Percentiles rank a stretch among this genome's conserved stretches.
Conservation (phyloP, 2,888 invertebrate species). For the Spisula solida region DNA sequence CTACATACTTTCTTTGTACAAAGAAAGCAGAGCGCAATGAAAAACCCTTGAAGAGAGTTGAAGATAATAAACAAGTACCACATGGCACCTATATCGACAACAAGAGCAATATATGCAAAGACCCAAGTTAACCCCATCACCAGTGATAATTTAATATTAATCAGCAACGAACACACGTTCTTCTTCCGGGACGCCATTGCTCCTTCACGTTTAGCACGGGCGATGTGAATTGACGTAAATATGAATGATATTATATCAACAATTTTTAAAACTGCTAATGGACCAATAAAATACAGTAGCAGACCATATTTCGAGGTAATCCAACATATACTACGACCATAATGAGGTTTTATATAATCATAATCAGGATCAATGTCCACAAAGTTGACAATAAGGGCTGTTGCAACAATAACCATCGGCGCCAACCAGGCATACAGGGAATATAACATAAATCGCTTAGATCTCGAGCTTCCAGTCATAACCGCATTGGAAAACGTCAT, state of each 20-base stretch:
- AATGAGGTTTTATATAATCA: constrained; percentile 86
- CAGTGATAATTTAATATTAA: constrained; percentile 83
- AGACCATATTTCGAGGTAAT: constrained; percentile 89
- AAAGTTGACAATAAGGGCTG: constrained; percentile 88
- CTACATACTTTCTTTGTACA: constrained; percentile 80
- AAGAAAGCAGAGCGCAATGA: constrained; percentile 88
- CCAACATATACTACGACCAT: constrained; percentile 89
- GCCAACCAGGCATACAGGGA: constrained; percentile 87
- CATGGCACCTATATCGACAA: constrained; percentile 82
- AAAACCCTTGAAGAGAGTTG: constrained; percentile 89
- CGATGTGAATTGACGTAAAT: constrained; percentile 89
- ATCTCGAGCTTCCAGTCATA: constrained; percentile 61
- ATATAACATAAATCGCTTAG: constrained; percentile 78
- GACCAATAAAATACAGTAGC: constrained; percentile 89
- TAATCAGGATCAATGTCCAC: constrained; percentile 79
- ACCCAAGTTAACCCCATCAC: constrained; percentile 88
- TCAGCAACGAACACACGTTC: constrained; percentile 69
- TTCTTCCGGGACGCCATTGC: constrained; percentile 53
- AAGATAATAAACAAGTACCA: constrained; percentile 88
- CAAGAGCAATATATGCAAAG: constrained; percentile 87
- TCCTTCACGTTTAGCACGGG: constrained; percentile 58
- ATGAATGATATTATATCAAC: constrained; percentile 88
- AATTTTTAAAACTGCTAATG: constrained; percentile 88
- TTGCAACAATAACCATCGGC: constrained; percentile 84
- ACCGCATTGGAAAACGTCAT: constrained; percentile 86